Base-by-base conservation (phyloP, 2,113 vertebrate species). In the Ciconia maguari region DNA sequence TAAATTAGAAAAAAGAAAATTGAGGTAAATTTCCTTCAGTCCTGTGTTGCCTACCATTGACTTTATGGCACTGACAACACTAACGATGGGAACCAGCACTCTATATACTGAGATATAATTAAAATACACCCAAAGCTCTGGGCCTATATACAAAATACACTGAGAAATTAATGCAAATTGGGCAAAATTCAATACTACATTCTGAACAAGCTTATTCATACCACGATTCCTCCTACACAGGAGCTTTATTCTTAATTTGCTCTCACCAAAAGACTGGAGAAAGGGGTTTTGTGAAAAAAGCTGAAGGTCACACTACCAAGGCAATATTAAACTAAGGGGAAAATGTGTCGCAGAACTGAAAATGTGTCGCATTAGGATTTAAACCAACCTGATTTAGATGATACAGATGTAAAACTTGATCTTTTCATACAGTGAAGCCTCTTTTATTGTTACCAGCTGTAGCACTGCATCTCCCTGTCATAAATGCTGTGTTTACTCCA, bases 341-440 rank as follows among this genome's bases (percentile, higher is more conserved):
- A 96, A 93, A 78, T 68, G 21, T 74, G 78, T 64, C 10, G 14
- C 61, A 93, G 77, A 85, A 65, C 62, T 79, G 77, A 87, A 91
- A n/a, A n/a, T n/a, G n/a, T n/a, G n/a, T n/a, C n/a, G 14, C 70
- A 92, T 90, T 91, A 81, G 75, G 89, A 93, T 94, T 95, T 94
- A 94, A 97, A 87, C 70, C 78, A 92, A 91, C 49, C 84, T 82
- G 91, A 94, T 94, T 97, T 91, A 94, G 91, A 85, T 58, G 82
- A 89, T 87, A 94, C 54, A 91, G 89, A 91, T 89, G 94, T 94
- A 95, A 96, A 96, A 95, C 58, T 69, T 94, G 52, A 91, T 94
- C 83, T 94, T 97, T 95, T 89, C 87, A 78, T 95, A 54, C 49
- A 82, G 48, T 61, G 74, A 94, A 91, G 46, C 77, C 61, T 95